These are phyloP conservation scores for Ceratina japonica DNA, from an alignment of 1,140 invertebrate species.

Conservation along the genomic window DNA sequence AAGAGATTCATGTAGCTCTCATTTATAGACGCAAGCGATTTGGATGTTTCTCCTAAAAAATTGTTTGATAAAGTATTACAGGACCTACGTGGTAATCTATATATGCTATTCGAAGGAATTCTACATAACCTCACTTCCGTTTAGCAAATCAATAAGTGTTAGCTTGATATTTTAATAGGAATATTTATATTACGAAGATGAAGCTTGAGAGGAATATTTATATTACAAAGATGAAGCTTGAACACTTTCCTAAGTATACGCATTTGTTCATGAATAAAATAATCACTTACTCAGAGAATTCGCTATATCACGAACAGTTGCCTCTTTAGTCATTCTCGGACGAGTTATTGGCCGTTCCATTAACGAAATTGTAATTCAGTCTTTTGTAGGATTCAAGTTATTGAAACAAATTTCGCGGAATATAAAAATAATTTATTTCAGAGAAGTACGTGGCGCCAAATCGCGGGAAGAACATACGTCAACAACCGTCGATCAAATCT, in stretches of 20 bases:
- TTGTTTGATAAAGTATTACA: neutral
- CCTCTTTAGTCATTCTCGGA: conserved; percentile 34
- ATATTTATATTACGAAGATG: too few species aligned
- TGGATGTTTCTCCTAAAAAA: conserved; percentile 53
- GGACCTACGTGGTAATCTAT: neutral
- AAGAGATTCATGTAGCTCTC: conserved; percentile 38
- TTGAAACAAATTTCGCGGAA: neutral
- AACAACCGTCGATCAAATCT: neutral
- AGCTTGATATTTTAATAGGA: too few species aligned
- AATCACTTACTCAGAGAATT: conserved; percentile 50
- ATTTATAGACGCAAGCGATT: conserved; percentile 37
- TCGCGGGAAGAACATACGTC: neutral
- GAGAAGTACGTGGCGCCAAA: neutral
- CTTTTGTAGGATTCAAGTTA: neutral
- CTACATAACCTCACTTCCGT: conserved; percentile 19
- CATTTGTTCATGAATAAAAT: neutral
- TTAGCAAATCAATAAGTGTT: too few species aligned
- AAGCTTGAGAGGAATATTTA: too few species aligned
- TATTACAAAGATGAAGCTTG: neutral
- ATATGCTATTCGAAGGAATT: neutral
- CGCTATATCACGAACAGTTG: conserved; percentile 41
- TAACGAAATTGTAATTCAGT: neutral
- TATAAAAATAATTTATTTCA: neutral
- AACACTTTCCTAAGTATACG: neutral
- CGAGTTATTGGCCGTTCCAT: conserved; percentile 45